A percentile compares a stretch with the other conserved stretches of the same genome.
Evolutionary conservation across 2,797 vertebrate genomes (phyloP).

Genomic region (Sebastiscus albofasciatus): DNA sequence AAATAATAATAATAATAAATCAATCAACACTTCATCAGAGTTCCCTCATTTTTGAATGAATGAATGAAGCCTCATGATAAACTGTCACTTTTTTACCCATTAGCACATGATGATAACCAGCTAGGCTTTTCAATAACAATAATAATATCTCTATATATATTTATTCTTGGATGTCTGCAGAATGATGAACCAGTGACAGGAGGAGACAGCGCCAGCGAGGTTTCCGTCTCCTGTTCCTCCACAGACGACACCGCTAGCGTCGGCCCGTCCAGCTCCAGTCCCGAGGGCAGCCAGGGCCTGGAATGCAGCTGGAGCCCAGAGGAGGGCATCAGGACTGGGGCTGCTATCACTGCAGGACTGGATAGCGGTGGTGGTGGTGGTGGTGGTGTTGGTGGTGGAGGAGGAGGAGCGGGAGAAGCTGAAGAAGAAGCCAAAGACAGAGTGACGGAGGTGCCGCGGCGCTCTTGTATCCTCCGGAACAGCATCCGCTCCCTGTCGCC

Average conservation of each 20-base stretch:
- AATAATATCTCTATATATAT: neutral
- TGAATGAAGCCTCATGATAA: neutral
- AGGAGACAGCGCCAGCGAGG: slow-evolving; percentile 82
- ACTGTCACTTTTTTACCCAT: neutral
- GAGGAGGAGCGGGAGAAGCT: slow-evolving; percentile 74
- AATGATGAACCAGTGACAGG: slow-evolving; percentile 72
- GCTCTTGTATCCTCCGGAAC: slow-evolving; percentile 78
- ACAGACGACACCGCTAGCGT: slow-evolving; percentile 86
- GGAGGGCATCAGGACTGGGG: slow-evolving; percentile 67
- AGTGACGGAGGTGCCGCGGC: slow-evolving; percentile 86
- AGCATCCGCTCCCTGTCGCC: slow-evolving; percentile 90
- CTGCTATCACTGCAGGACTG: slow-evolving; percentile 13
- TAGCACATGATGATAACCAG: neutral
- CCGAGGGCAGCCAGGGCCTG: slow-evolving; percentile 66
- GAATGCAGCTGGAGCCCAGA: slow-evolving; percentile 84
- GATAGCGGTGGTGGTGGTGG: slow-evolving; percentile 77
- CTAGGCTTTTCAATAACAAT: neutral
- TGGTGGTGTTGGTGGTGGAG: slow-evolving; percentile 65
- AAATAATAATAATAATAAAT: slow-evolving; percentile 28
- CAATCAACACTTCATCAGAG: slow-evolving; percentile 2
- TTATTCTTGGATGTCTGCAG: slow-evolving; percentile 40
- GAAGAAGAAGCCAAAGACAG: slow-evolving; percentile 94
- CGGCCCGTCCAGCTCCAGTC: slow-evolving; percentile 77
- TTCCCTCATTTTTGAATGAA: slow-evolving; percentile 1
- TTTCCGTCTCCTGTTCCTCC: slow-evolving; percentile 88